Conservation (phyloP, 2,797 vertebrate species). For the Cossypha dichroa region DNA sequence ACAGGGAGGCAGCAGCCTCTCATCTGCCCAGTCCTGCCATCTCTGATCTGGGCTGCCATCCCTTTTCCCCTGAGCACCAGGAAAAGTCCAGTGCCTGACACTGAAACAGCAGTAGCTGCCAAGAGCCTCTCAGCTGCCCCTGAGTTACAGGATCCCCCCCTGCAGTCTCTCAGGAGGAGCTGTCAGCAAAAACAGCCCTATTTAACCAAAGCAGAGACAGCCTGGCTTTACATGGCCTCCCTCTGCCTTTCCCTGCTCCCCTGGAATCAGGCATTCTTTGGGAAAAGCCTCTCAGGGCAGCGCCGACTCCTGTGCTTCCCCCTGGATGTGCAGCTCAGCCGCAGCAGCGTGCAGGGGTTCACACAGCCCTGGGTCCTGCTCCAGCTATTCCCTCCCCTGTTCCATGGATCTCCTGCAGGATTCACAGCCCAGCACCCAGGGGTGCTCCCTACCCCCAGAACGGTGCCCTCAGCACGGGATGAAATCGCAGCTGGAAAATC, state of each 20-base stretch:
- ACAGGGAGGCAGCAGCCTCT: background rate
- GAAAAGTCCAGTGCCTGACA: background rate
- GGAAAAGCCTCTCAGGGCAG: background rate
- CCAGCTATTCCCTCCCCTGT: background rate
- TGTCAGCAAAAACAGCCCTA: background rate
- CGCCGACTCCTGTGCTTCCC: fast-evolving
- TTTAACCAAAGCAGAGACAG: background rate
- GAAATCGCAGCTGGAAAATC: constrained; percentile 6
- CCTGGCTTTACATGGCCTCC: background rate
- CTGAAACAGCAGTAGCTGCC: background rate
- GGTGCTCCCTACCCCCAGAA: background rate
- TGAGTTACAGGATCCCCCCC: background rate
- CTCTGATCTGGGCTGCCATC: background rate
- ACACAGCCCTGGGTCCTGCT: background rate
- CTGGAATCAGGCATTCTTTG: background rate
- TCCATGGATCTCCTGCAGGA: background rate
- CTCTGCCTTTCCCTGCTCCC: background rate
- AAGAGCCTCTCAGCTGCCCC: background rate
- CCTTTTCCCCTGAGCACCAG: background rate
- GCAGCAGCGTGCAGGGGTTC: background rate
- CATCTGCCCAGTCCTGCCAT: background rate
- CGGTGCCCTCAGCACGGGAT: background rate
- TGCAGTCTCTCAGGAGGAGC: background rate
- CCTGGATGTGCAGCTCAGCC: background rate
- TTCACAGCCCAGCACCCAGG: background rate